Base-by-base conservation (phyloP, 2,113 vertebrate genomes). In the Chloroceryle aenea region DNA sequence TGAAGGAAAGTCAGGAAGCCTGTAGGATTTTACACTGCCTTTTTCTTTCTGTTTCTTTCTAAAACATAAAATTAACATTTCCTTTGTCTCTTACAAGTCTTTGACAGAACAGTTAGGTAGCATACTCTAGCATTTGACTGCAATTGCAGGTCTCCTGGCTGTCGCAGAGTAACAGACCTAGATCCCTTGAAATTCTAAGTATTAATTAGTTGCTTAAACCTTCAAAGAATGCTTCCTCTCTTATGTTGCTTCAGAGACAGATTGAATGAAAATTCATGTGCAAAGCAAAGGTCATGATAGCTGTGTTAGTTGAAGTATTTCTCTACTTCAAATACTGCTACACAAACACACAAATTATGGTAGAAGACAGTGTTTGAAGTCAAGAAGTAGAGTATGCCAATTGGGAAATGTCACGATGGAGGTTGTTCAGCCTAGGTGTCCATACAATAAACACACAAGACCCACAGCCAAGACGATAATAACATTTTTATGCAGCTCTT, bases 31-130 rank as follows among this genome's bases (percentile, higher is more conserved):
- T 47, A 55, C 9, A 5, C 29, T 58, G 42, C 20, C 34, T 80
- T 90, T 91, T 85, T n/a, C 43, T 6, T 84, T 77, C 22, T 43
- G 3, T 67, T 91, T 69, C 74, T 88, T 64, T 79, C 45, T 23
- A 53, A 64, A 76, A 87, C 22, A 75, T 92, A 48, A 75, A 89
- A 91, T 95, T 72, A 87, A 55, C 66, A 58, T 94, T 87, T 87
- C 22, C 59, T 91, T 92, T 77, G 34, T 91, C 48, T 93, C 36
- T 53, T 76, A 19, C 0, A 34, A 38, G 22, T 17, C 58, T 96
- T 93, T 93, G 81, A 45, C 52, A 66, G 56, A 87, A 53, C 42
- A 56, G 27, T 36, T 52, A 68, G 42, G 34, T 63, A 38, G 29
- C 7, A 1, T 69, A 45, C 48, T 77, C 9, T 30, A 42, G 40